Evolutionary conservation across 92 coral and sea anemone species (phyloP), one percentile per base, ranked within the genome.

Genomic region (Porites rus): DNA sequence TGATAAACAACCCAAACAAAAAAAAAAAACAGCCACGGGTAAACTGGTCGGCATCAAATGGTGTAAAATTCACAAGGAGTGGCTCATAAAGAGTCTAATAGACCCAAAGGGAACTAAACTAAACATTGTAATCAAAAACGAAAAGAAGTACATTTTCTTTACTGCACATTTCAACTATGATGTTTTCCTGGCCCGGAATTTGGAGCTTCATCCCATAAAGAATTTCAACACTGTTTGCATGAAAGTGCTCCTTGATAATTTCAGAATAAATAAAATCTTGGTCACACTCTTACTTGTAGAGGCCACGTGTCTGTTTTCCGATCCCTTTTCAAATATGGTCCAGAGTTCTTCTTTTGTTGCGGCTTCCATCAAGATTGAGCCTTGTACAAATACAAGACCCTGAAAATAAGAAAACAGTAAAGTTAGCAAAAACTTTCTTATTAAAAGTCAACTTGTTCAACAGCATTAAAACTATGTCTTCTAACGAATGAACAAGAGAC

Each of bases 381-480:
- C 99, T 4, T 92, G 92, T 43, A 97, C 96, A 71, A 97, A 93
- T 72, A 97, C 99, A 58, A 97, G 64, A 24, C 99, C 99, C 99
- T 97, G 74, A 46, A 89, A 73, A 53, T 10, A 60, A 54, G 24
- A 24, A 7, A 22, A 52, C 73, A 60, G 11, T 16, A 16, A 65
- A 18, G 14, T 61, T 28, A 51, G 9, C 61, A 56, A 56, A 56
- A 10, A 54, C 16, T 56, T 56, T 56, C 13, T 56, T 10, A 10
- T 56, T 16, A 10, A 10, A 56, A 56, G 61, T 56, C 13, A 2
- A 56, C 10, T 56, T 10, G 13, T 10, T 56, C 61, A 38, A 38
- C 46, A 38, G 5, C 46, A 56, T 56, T 14, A 10, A 56, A 56
- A 2, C 61, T 3, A 38, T 38, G 46, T 38, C 16, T 56, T 56